Evolutionary conservation across 2,797 vertebrate genomes (phyloP).

Genomic region (Scyliorhinus canicula): DNA sequence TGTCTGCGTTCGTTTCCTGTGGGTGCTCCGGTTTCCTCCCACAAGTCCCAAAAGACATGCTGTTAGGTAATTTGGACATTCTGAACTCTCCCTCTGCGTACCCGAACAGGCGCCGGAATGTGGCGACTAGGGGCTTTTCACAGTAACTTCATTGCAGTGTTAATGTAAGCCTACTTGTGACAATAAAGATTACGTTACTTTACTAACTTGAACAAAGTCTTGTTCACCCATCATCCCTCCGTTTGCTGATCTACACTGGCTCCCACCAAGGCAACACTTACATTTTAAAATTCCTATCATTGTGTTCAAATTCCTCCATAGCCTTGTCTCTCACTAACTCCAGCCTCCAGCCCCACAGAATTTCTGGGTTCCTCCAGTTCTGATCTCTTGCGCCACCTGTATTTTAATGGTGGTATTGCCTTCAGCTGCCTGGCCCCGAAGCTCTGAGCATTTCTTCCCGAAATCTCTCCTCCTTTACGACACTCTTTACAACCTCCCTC

Average conservation of each 20-base stretch:
- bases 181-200: too few relatives aligned
- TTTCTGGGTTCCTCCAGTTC: not conserved
- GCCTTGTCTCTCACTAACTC: not conserved
- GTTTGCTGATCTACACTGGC: not conserved
- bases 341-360: not conserved
- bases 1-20: too few relatives aligned
- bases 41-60: too few relatives aligned
- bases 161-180: too few relatives aligned
- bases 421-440: not conserved
- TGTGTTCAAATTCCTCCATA: not conserved
- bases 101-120: too few relatives aligned
- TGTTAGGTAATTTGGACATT: too few relatives aligned
- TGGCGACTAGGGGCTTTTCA: too few relatives aligned
- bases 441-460: not conserved
- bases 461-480: not conserved
- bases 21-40: too few relatives aligned
- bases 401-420: not conserved
- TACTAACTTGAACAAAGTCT: not conserved
- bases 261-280: not conserved
- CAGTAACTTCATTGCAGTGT: too few relatives aligned
- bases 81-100: too few relatives aligned
- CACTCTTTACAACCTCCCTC: not conserved
- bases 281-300: not conserved
- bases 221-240: not conserved
- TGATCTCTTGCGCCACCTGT: not conserved